Evolutionary conservation across 2,888 invertebrate genomes (phyloP), one percentile per base, ranked within the genome.

Genomic region (Seira ritae): DNA sequence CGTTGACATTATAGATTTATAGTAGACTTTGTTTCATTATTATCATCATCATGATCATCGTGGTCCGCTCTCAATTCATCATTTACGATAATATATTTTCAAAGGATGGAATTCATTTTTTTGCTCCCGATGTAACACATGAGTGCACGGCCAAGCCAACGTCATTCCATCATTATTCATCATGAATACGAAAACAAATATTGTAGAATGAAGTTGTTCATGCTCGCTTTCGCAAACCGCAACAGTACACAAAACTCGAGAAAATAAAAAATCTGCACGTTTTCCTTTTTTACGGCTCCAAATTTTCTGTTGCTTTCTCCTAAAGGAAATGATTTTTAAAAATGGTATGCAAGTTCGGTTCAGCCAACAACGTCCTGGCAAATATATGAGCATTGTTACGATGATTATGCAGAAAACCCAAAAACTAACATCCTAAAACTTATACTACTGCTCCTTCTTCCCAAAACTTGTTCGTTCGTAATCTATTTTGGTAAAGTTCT

Each of bases 381-480:
- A 55, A 17, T 17, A 55, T 55, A 55, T 55, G n/a, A 55, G 55
- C 55, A 12, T 55, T n/a, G 17, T 55, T 17, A 55, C 17, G 55
- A 55, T 55, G 55, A 55, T 55, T 55, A 55, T 55, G 55, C 55
- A 55, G 55, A 55, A 17, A 31, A 31, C 31, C 42, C 6, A 55
- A 12, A 8, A 12, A 55, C 31, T 31, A 31, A 31, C 31, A 31
- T 4, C 31, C 31, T 8, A 31, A 55, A 42, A 42, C 42, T 42
- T 6, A 8, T 8, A 12, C 6, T 42, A 8, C 42, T 42, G 6
- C 15, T 55, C 55, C 55, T 55, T 55, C 55, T 31, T 31, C 31
- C 3, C 31, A 31, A 31, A 31, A 31, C 31, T 31, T 31, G 31
- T 31, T 31, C 31, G 55, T 55, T 55, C 17, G 55, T 55, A 55